These are phyloP conservation scores for Dinomys branickii DNA, from an alignment of 2,113 vertebrate species.

Conservation along the genomic window DNA sequence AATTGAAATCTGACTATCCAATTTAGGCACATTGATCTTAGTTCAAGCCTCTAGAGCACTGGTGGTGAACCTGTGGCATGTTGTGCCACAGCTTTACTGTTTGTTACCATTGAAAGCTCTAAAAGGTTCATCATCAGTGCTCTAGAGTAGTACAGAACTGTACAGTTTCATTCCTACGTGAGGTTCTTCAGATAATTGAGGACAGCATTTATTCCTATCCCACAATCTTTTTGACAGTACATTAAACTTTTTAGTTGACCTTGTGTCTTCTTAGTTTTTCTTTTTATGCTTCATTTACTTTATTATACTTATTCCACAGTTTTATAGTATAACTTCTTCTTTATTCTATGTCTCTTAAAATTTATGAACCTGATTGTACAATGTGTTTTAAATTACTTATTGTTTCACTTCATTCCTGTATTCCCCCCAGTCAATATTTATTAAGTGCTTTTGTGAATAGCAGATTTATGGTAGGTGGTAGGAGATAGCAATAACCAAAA, in stretches of 20 bases:
- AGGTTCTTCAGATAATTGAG: constrained; percentile 53
- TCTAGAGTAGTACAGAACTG: not conserved
- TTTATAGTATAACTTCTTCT: not conserved
- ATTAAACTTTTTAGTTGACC: constrained; percentile 43
- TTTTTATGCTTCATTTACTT: constrained; percentile 45
- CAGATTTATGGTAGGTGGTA: not conserved
- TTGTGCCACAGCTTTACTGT: not conserved
- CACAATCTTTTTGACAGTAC: constrained; percentile 22
- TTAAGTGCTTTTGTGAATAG: constrained; percentile 10
- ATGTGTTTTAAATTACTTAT: constrained; percentile 52
- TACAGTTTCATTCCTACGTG: constrained; percentile 56
- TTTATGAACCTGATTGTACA: constrained; percentile 24
- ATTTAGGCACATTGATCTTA: constrained; percentile 46
- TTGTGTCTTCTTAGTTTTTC: constrained; percentile 48
- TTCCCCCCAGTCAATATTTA: constrained; percentile 50
- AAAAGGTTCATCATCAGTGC: not conserved
- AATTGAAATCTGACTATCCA: constrained; percentile 54
- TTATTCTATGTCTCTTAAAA: constrained; percentile 31
- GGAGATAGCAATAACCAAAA: not conserved
- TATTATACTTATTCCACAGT: not conserved
- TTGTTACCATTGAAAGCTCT: not conserved
- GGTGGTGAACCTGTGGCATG: not conserved
- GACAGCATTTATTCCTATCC: constrained; percentile 28
- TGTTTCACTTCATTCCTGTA: not conserved
- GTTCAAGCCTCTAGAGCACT: constrained; percentile 1